These are phyloP conservation scores for Naja naja DNA, from an alignment of 2,113 vertebrate genomes.

Conservation along the genomic window DNA sequence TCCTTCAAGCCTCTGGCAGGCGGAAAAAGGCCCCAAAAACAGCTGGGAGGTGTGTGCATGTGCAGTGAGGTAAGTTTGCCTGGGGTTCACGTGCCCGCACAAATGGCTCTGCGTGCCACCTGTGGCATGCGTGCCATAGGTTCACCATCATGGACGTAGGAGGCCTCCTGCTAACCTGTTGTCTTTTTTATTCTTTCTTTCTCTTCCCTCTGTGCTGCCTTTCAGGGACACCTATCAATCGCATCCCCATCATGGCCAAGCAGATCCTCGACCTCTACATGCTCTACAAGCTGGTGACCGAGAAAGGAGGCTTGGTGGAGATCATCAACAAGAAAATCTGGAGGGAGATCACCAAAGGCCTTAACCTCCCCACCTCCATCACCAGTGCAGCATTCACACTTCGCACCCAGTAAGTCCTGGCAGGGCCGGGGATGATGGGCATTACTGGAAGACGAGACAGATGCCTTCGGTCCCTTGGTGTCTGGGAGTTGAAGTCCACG, in stretches of 20 bases:
- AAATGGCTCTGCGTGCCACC: too few relatives aligned
- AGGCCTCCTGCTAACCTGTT: background rate
- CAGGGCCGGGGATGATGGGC: accelerated
- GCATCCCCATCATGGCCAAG: conserved; percentile 99
- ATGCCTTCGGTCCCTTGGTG: background rate
- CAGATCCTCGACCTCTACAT: conserved; percentile 94
- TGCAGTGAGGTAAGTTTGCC: too few relatives aligned
- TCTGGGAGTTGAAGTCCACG: background rate
- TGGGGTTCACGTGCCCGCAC: too few relatives aligned
- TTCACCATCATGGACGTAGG: too few relatives aligned
- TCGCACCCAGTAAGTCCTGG: conserved; percentile 85
- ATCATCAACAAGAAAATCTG: conserved; percentile 99
- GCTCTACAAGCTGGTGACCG: conserved; percentile 95
- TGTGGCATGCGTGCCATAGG: too few relatives aligned
- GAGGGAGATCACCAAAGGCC: conserved; percentile 97
- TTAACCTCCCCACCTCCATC: conserved; percentile 96
- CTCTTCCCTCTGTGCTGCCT: background rate
- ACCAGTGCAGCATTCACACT: conserved; percentile 97
- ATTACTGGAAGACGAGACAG: background rate
- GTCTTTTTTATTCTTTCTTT: background rate
- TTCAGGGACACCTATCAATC: conserved; percentile 93
- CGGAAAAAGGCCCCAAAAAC: too few relatives aligned
- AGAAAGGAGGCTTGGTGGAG: conserved; percentile 95
- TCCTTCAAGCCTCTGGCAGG: too few relatives aligned
- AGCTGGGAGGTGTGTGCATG: too few relatives aligned